Evolutionary conservation across 2,888 invertebrate genomes (phyloP).

Genomic region (Drosophila kambysellisi): DNA sequence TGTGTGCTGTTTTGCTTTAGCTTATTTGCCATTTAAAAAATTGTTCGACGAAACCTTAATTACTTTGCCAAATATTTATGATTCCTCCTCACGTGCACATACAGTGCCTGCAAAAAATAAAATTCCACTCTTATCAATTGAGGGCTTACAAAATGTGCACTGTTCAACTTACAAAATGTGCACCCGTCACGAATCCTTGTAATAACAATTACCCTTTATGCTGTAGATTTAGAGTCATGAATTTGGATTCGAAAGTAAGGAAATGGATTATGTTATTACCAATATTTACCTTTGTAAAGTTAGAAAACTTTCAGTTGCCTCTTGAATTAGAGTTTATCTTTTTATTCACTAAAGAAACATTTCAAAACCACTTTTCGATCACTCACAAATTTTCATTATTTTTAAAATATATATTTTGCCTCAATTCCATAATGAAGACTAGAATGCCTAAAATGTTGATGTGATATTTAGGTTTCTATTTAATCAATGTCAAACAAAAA

Average conservation of each 20-base stretch:
- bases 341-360: not conserved
- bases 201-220: not conserved
- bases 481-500: not conserved
- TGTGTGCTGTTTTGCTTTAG: not conserved
- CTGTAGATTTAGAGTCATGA: too few species aligned
- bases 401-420: not conserved
- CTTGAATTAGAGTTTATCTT: not conserved
- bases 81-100: not conserved
- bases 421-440: not conserved
- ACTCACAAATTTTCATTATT: not conserved
- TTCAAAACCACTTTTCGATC: not conserved
- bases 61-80: conserved; percentile 3
- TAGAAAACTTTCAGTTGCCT: not conserved
- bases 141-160: not conserved
- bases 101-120: not conserved
- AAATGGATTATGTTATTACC: not conserved
- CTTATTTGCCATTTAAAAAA: not conserved
- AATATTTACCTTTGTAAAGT: too few species aligned
- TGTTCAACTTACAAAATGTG: not conserved
- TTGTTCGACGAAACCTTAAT: not conserved
- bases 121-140: not conserved
- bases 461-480: not conserved
- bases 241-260: not conserved
- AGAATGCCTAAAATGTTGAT: too few species aligned
- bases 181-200: not conserved